Base-by-base conservation (phyloP, 2,113 vertebrate genomes). In the Protomyctophum bolini region DNA sequence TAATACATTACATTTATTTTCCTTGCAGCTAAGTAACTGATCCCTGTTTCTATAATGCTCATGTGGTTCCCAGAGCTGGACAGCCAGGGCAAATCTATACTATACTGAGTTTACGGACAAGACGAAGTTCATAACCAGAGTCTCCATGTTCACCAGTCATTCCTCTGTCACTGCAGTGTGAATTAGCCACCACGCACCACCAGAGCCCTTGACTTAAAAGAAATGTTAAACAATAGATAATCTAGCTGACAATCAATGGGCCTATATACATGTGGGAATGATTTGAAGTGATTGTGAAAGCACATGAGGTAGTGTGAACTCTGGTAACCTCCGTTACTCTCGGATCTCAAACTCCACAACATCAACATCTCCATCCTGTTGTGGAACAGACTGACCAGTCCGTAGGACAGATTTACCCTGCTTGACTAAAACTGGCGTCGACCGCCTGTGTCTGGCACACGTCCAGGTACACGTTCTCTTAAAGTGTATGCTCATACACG, bases 311-410 rank as follows among this genome's bases (percentile, higher is more conserved):
- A 49, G 49, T 28, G 11, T 54, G 11, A 56, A 59, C 45, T 55
- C 7, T 7, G 48, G 52, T 54, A 12, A n/a, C 0, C 74, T 58
- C 57, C 57, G 9, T 58, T 28, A 58, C 57, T 10, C 15, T 29
- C 29, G 10, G 57, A 10, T 58, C 21, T 9, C 57, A 85, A 49
- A 15, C 75, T 80, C 82, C 79, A 41, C 33, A 85, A 71, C 70
- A 33, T 85, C 81, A 88, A 86, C 83, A 85, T 83, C 71, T 76
- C 56, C 1, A 82, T 91, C 89, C 89, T 86, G 86, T 84, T 89
- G 83, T 82, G 72, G 60, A 86, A 69, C 50, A 41, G 28, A 55
- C 14, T 56, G 49, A 75, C 57, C 74, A 11, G 71, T 54, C 77
- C 70, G 68, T 64, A 1, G 76, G 68, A 70, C 59, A 59, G n/a